Evolutionary conservation across 2,113 vertebrate genomes (phyloP).

Genomic region (Melanocharis versteri): DNA sequence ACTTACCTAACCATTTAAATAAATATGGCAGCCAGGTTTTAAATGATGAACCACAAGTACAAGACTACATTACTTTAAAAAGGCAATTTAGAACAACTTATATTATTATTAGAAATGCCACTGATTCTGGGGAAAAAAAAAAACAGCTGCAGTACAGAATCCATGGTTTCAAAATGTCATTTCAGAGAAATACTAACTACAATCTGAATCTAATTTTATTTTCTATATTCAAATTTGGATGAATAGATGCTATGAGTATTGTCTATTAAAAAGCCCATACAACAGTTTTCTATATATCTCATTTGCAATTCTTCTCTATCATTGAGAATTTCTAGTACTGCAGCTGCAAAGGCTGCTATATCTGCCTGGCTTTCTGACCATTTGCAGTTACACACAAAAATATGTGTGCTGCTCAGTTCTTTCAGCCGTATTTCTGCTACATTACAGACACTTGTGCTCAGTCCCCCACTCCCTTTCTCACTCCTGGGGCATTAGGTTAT

Average conservation of each 20-base stretch:
- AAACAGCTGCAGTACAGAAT: background rate
- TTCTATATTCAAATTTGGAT: slow-evolving; percentile 26
- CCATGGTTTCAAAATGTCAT: background rate
- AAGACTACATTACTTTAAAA: background rate
- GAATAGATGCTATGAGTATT: background rate
- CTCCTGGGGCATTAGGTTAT: background rate
- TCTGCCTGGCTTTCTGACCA: background rate
- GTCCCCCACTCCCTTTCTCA: background rate
- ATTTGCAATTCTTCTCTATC: slow-evolving; percentile 15
- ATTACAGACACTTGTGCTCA: background rate
- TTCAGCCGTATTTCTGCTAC: background rate
- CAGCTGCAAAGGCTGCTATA: background rate
- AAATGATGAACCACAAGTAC: background rate
- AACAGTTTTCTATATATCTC: slow-evolving; percentile 15
- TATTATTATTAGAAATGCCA: background rate
- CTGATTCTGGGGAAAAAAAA: background rate
- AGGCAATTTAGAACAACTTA: background rate
- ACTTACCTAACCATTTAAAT: background rate
- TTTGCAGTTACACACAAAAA: background rate
- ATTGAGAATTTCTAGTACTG: background rate
- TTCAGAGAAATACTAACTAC: slow-evolving; percentile 34
- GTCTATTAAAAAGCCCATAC: background rate
- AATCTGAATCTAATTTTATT: slow-evolving; percentile 40
- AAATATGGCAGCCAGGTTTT: background rate
- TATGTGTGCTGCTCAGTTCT: background rate